Evolutionary conservation across 1,140 invertebrate genomes (phyloP).

Genomic region (Archivesica marissinica): DNA sequence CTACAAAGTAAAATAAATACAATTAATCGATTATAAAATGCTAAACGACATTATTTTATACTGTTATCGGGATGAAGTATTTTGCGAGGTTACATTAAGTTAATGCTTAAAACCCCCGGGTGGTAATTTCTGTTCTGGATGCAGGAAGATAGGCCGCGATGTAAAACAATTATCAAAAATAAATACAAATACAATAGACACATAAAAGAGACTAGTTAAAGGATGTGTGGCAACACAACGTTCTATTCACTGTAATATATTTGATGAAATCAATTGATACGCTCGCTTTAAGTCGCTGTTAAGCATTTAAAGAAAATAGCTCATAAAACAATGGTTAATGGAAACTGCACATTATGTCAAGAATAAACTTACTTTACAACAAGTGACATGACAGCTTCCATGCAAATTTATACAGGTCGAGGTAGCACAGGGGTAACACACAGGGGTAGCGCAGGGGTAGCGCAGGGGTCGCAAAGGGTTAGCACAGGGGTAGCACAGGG

Average conservation of each 20-base stretch:
- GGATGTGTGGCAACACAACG: neutral
- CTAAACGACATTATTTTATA: slow-evolving; percentile 18
- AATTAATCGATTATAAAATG: slow-evolving; percentile 3
- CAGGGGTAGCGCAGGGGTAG: too few species aligned
- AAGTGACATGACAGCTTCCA: too few species aligned
- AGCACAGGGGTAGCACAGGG: too few species aligned
- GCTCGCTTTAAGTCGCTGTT: neutral
- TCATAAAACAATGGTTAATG: neutral
- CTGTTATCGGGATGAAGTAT: slow-evolving; percentile 11
- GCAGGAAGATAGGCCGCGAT: slow-evolving; percentile 8
- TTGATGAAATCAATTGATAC: slow-evolving; percentile 14
- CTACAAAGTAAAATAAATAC: slow-evolving; percentile 22
- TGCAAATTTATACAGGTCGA: too few species aligned
- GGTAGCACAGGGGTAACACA: too few species aligned
- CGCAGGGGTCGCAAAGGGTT: too few species aligned
- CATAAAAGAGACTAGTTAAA: slow-evolving; percentile 34
- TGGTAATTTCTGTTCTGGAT: neutral
- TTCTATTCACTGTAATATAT: neutral
- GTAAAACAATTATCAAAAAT: slow-evolving; percentile 55
- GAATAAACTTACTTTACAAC: neutral
- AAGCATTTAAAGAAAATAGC: neutral
- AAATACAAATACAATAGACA: slow-evolving; percentile 16
- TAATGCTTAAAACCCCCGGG: slow-evolving; percentile 32
- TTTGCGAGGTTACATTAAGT: slow-evolving; percentile 37
- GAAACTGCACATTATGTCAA: neutral